Base-by-base conservation (phyloP, 2,113 vertebrate species). In the Pimephales promelas region DNA sequence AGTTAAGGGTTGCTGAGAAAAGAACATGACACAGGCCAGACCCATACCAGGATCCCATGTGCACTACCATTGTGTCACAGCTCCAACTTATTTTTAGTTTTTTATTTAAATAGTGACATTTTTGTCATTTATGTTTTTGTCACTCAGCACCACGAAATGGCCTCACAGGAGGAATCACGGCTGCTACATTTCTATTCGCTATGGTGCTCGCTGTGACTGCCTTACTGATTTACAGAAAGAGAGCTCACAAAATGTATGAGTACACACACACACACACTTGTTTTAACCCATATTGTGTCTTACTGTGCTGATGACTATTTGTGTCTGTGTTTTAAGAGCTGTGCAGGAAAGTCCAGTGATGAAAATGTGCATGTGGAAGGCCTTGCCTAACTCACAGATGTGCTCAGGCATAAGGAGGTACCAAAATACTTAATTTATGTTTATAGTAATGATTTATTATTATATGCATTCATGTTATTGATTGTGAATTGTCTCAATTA, bases 161-260 rank as follows among this genome's bases (percentile, higher is more conserved):
- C 76, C 95, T 98, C 0, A 94, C 97, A 22, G 97, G 98, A 94
- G 97, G 97, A 20, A 89, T 98, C 88, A 97, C 96, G 31, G 96
- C 97, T n/a, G 96, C 95, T 3, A 93, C 97, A 89, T 98, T 98
- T 91, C 92, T 98, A 9, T 96, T 99, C 26, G 93, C 96, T 40
- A 94, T 96, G 93, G 90, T 96, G 87, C 95, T 97, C 54, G 95
- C 95, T 34, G 91, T 97, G 3, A 92, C 94, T 4, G 95, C 96
- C 47, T 94, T 99, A 83, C 93, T 98, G 81, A 94, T 97, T 88
- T 99, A 96, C 93, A 93, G 96, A 83, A 96, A 94, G 87, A 95
- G 96, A 91, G 91, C 94, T 0, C 92, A 93, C 91, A 97, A 94
- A 97, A 96, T 94, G 93, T n/a, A n/a, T 95, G 82, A 92, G 88